A percentile compares a stretch with the other conserved stretches of the same genome.
Evolutionary conservation across 2,888 invertebrate genomes (phyloP).

Genomic region (Pachymerium ferrugineum): DNA sequence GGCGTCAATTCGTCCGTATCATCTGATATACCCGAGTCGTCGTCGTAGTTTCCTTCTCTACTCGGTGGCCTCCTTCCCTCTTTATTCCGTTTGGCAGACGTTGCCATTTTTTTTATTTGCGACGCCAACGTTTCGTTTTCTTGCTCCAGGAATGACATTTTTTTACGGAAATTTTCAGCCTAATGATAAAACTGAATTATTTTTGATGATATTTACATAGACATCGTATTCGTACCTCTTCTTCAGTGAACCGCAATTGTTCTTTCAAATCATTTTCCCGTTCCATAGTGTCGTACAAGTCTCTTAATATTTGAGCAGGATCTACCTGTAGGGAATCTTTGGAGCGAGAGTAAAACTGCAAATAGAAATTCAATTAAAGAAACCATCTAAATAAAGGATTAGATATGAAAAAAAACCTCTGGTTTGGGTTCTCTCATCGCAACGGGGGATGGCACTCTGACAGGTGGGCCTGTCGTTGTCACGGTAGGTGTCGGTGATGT

Average conservation of each 20-base stretch:
- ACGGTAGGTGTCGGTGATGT: constrained; percentile 43
- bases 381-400: neutral
- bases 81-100: constrained; percentile 62
- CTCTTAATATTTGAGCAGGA: constrained; percentile 72
- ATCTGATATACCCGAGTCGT: neutral
- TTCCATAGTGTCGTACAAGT: constrained; percentile 85
- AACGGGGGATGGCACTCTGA: constrained; percentile 39
- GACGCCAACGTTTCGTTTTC: constrained; percentile 93
- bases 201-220: neutral
- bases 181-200: constrained; percentile 50
- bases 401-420: constrained; percentile 33
- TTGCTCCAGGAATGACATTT: constrained; percentile 86
- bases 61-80: constrained; percentile 37
- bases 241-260: constrained; percentile 85
- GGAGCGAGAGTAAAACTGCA: neutral
- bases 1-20: constrained; percentile 47
- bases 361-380: neutral
- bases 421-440: constrained; percentile 36
- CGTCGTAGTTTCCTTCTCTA: constrained; percentile 12
- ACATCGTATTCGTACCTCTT: constrained; percentile 60
- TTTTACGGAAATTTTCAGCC: constrained; percentile 81
- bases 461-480: constrained; percentile 43
- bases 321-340: constrained; percentile 44
- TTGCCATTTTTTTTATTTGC: constrained; percentile 94
- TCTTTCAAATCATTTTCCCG: constrained; percentile 89